Conservation (phyloP, 37 sponge, comb jelly and placozoan species). For the Oopsacas minuta region DNA sequence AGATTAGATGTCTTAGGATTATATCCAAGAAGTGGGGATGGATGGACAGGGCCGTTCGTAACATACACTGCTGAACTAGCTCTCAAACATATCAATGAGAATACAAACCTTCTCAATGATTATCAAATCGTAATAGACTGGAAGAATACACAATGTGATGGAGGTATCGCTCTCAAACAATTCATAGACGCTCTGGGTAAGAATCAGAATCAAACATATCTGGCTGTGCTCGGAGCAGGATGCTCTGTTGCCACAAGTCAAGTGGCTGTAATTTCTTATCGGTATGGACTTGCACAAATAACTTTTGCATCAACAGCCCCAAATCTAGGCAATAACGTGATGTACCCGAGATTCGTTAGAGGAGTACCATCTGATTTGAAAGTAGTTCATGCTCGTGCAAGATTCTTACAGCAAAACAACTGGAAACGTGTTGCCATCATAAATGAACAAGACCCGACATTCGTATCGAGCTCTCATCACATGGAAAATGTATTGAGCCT, state of each 20-base stretch:
- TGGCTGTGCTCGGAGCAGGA: background rate
- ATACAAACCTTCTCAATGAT: background rate
- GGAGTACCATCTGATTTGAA: background rate
- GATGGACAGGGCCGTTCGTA: conserved; percentile 4
- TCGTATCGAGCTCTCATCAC: background rate
- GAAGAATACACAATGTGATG: background rate
- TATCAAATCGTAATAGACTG: background rate
- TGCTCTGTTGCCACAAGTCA: background rate
- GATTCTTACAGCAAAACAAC: background rate
- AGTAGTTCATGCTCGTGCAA: background rate
- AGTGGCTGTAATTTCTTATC: background rate
- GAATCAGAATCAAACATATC: background rate
- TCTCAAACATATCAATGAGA: background rate
- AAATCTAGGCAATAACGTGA: background rate
- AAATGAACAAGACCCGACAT: background rate
- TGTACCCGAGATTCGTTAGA: background rate
- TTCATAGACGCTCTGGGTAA: background rate
- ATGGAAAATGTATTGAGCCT: background rate
- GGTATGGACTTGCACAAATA: background rate
- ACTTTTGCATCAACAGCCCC: background rate
- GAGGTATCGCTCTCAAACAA: background rate
- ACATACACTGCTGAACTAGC: background rate
- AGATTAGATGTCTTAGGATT: background rate
- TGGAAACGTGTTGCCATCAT: conserved; percentile 10
- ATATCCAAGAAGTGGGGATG: background rate